A percentile compares a stretch with the other conserved stretches of the same genome.
These are phyloP conservation scores for Coreius guichenoti DNA, from an alignment of 2,797 vertebrate species.

Conservation along the genomic window DNA sequence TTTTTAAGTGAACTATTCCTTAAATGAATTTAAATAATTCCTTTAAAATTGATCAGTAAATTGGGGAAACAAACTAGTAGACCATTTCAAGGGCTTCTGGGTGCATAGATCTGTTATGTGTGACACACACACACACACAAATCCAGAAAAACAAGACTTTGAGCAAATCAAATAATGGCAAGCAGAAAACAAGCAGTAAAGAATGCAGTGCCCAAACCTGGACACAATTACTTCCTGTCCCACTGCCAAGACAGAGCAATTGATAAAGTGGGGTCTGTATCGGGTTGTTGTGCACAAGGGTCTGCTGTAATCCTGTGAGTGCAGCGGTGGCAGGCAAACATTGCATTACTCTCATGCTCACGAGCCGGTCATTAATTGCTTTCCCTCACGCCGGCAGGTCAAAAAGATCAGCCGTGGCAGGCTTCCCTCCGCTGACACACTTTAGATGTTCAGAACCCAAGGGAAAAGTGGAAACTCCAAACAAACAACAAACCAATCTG, in stretches of 20 bases:
- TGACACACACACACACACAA: slow-evolving; percentile 3
- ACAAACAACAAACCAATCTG: background rate
- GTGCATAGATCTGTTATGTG: background rate
- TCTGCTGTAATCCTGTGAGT: slow-evolving; percentile 22
- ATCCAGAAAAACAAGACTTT: slow-evolving; percentile 13
- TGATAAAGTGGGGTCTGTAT: slow-evolving; percentile 18
- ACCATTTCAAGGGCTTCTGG: background rate
- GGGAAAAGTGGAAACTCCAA: background rate
- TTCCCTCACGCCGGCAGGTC: background rate
- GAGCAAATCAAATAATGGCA: slow-evolving; percentile 42
- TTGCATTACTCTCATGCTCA: slow-evolving; percentile 12
- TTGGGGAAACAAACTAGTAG: background rate
- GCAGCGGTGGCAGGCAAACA: slow-evolving; percentile 7
- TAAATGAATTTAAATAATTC: background rate
- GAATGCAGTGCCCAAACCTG: slow-evolving; percentile 46
- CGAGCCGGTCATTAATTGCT: slow-evolving; percentile 23
- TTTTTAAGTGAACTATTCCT: background rate
- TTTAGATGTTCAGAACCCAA: background rate
- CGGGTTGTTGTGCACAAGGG: slow-evolving; percentile 24
- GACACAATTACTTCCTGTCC: slow-evolving; percentile 37
- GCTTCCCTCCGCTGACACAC: slow-evolving; percentile 16
- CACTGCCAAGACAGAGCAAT: slow-evolving; percentile 37
- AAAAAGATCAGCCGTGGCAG: background rate
- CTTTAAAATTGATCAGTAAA: background rate
- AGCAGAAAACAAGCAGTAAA: slow-evolving; percentile 39